Conservation (phyloP, 2,113 vertebrate species). For the Ginglymostoma cirratum region DNA sequence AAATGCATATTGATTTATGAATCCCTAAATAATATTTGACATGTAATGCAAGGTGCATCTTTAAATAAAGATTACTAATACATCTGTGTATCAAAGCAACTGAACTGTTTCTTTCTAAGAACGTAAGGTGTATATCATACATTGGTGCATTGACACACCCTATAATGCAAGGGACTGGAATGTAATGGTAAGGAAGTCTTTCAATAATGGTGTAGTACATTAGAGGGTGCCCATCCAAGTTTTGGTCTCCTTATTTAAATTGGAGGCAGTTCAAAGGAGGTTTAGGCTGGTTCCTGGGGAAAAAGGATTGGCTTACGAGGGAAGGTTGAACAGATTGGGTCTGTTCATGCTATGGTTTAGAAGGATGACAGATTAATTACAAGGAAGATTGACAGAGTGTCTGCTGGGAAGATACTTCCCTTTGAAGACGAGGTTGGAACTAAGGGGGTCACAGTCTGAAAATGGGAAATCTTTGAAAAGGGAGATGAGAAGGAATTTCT, state of each 20-base stretch:
- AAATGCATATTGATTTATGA: constrained; percentile 55
- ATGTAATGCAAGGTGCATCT: constrained; percentile 29
- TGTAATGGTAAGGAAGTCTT: background rate
- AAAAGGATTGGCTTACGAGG: background rate
- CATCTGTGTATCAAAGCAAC: background rate
- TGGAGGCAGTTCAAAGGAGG: background rate
- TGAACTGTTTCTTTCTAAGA: constrained; percentile 10
- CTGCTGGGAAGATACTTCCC: too few species aligned
- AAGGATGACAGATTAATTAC: background rate
- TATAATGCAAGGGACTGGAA: background rate
- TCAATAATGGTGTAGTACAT: background rate
- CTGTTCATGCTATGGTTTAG: background rate
- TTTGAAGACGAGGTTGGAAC: too few species aligned
- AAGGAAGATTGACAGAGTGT: background rate
- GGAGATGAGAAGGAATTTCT: background rate
- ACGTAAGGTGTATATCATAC: background rate
- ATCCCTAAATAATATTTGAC: constrained; percentile 42
- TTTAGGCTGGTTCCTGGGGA: background rate
- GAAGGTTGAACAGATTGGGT: background rate
- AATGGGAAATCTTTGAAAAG: too few species aligned
- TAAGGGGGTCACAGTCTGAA: too few species aligned
- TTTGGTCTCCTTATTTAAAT: background rate
- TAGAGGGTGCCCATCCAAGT: background rate
- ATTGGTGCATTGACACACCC: background rate
- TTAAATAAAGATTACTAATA: constrained; percentile 34